Conservation (phyloP, 2,888 invertebrate species). For the Allolobophora icterica region DNA sequence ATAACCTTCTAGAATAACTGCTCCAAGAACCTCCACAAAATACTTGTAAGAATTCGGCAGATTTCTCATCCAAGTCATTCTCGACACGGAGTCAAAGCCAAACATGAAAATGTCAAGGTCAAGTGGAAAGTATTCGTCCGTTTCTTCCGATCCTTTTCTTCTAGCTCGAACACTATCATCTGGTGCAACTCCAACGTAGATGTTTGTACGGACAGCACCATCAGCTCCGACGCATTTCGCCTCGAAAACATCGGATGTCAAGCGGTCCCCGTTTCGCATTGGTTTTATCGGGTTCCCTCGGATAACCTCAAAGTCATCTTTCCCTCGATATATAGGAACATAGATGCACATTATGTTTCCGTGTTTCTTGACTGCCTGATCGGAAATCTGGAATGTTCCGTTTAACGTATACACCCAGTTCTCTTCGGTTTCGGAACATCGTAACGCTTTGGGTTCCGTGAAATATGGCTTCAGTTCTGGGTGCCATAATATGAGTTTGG, state of each 20-base stretch:
- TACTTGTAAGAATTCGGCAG: constrained; percentile 59
- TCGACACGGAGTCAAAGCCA: constrained; percentile 85
- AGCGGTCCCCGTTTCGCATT: constrained; percentile 38
- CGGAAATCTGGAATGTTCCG: constrained; percentile 70
- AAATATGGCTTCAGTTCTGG: constrained; percentile 79
- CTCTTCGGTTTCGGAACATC: constrained; percentile 70
- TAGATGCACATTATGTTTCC: constrained; percentile 70
- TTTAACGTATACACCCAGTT: constrained; percentile 84
- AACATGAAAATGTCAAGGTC: constrained; percentile 72
- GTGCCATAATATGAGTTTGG: constrained; percentile 73
- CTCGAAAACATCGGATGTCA: constrained; percentile 43
- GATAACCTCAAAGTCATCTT: constrained; percentile 47
- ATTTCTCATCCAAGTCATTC: constrained; percentile 68
- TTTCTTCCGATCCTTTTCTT: background rate
- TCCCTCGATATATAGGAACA: constrained; percentile 62
- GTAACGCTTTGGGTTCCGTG: constrained; percentile 71
- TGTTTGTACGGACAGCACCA: constrained; percentile 71
- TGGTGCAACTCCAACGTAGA: constrained; percentile 70
- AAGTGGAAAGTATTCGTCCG: constrained; percentile 27
- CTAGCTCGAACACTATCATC: background rate
- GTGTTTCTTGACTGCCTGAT: constrained; percentile 65
- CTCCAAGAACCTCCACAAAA: constrained; percentile 55
- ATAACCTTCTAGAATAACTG: constrained; percentile 52
- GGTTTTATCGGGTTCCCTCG: constrained; percentile 27
- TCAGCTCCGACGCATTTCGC: constrained; percentile 49